A percentile compares a stretch with the other conserved stretches of the same genome.
phyloP scores from a whole-genome alignment of 2,113 vertebrate species.

The Aegotheles bennettii region DNA sequence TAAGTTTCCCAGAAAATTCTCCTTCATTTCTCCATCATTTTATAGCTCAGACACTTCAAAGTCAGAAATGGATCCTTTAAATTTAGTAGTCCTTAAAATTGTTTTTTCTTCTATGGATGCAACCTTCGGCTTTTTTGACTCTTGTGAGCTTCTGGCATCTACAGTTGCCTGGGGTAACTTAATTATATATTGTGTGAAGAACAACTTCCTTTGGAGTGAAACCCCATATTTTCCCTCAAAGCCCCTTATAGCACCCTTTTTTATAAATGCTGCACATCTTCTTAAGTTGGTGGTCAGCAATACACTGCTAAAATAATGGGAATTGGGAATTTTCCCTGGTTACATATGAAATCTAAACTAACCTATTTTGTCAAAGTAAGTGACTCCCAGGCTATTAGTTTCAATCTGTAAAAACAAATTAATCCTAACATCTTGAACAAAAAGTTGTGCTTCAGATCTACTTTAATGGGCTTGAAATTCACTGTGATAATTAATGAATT shows the following conservation, averaged over 20 bases:
- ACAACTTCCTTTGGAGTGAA: neutral
- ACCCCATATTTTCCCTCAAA: neutral
- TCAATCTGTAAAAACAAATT: neutral
- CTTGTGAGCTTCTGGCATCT: neutral
- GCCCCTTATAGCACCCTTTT: neutral
- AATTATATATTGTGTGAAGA: neutral
- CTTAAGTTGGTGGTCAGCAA: neutral
- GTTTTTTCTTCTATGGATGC: neutral
- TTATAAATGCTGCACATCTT: neutral
- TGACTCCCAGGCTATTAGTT: neutral
- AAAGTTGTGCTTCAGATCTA: neutral
- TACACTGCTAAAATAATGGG: neutral
- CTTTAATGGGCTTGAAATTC: neutral
- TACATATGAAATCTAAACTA: neutral
- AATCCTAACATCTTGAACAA: fast-evolving
- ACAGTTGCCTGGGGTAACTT: neutral
- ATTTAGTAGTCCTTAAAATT: neutral
- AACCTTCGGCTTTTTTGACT: neutral
- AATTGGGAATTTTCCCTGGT: neutral
- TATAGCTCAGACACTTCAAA: neutral
- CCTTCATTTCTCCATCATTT: neutral
- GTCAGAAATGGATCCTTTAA: neutral
- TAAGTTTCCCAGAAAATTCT: neutral
- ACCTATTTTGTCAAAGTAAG: neutral
- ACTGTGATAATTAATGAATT: neutral